These are phyloP conservation scores for Drosophila punjabiensis DNA, from an alignment of 1,140 invertebrate species.

Conservation along the genomic window DNA sequence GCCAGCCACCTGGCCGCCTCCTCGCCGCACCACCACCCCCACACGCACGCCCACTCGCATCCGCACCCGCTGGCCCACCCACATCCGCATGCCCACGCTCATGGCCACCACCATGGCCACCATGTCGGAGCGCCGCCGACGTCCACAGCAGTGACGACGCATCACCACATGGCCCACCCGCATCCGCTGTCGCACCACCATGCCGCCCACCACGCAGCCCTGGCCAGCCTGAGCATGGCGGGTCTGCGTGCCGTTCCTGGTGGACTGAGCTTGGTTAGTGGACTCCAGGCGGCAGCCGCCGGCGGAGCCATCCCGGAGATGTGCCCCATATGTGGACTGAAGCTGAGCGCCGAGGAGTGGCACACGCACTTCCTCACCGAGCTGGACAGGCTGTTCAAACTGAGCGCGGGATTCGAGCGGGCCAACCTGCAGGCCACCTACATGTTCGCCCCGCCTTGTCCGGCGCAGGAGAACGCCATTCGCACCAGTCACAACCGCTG, in stretches of 20 bases:
- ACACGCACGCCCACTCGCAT: slow-evolving; percentile 35
- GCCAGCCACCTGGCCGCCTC: slow-evolving; percentile 71
- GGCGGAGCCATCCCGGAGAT: slow-evolving; percentile 76
- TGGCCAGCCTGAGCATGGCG: slow-evolving; percentile 76
- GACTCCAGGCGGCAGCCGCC: slow-evolving; percentile 66
- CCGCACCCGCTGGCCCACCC: slow-evolving; percentile 59
- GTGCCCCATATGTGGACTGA: slow-evolving; percentile 93
- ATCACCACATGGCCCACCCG: slow-evolving; percentile 75
- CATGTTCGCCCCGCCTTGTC: slow-evolving; percentile 84
- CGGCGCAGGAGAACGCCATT: slow-evolving; percentile 85
- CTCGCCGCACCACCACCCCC: slow-evolving; percentile 54
- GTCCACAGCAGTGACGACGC: slow-evolving; percentile 54
- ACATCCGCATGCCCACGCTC: slow-evolving; percentile 46
- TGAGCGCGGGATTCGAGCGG: slow-evolving; percentile 86
- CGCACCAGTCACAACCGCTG: slow-evolving; percentile 90
- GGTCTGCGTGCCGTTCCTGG: slow-evolving; percentile 70
- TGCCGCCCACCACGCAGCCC: slow-evolving; percentile 71
- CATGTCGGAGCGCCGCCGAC: slow-evolving; percentile 40
- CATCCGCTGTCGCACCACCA: slow-evolving; percentile 68
- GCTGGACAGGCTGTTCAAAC: slow-evolving; percentile 91
- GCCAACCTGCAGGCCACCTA: slow-evolving; percentile 83
- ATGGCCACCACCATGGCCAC: slow-evolving; percentile 64
- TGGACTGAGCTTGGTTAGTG: slow-evolving; percentile 68
- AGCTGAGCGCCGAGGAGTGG: slow-evolving; percentile 90
- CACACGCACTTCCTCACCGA: slow-evolving; percentile 93